These are phyloP conservation scores for Poliocrania exsul DNA, from an alignment of 2,797 vertebrate genomes.

Conservation along the genomic window DNA sequence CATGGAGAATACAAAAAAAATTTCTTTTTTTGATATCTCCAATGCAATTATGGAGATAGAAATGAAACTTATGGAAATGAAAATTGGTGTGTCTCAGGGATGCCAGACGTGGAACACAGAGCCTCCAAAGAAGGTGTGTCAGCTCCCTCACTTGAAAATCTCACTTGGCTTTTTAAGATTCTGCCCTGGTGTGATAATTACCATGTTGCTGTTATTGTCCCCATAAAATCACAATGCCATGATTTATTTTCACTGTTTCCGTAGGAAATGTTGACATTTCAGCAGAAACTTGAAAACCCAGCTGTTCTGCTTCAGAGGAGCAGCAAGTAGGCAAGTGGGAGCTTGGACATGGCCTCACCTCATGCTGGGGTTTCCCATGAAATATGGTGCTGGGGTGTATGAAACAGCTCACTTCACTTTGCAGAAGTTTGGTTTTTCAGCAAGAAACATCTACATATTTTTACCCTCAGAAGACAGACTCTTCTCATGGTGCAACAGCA, in stretches of 20 bases:
- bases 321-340: not conserved
- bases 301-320: not conserved
- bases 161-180: not conserved
- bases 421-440: not conserved
- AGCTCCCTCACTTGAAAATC: not conserved
- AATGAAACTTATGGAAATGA: not conserved
- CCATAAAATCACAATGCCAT: not conserved
- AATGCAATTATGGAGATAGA: not conserved
- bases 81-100: not conserved
- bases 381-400: fast-evolving
- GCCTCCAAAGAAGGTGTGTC: not conserved
- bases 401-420: fast-evolving
- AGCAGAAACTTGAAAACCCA: not conserved
- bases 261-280: not conserved
- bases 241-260: not conserved
- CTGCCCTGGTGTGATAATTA: not conserved
- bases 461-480: not conserved
- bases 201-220: not conserved
- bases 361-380: fast-evolving
- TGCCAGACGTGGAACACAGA: not conserved
- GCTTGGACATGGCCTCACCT: not conserved
- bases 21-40: not conserved
- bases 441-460: not conserved
- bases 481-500: not conserved
- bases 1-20: not conserved